Evolutionary conservation across 92 coral and sea anemone species (phyloP).

Genomic region (Isaurus tuberculatus): DNA sequence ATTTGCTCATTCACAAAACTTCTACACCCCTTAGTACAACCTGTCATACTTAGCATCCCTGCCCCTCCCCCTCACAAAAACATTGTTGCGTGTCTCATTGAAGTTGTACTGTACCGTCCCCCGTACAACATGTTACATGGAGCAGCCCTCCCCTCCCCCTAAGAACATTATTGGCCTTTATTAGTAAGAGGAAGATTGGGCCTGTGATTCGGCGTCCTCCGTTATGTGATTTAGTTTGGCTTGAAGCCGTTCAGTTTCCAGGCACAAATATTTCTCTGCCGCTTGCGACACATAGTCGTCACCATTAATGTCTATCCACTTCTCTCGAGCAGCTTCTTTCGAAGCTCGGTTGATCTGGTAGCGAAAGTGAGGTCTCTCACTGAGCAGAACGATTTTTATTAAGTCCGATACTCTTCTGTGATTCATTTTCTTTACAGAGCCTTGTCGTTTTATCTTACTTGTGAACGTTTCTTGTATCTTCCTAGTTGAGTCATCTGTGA

Average conservation of each 20-base stretch:
- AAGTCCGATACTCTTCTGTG: slow-evolving; percentile 74
- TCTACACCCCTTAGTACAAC: too few species aligned
- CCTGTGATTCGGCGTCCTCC: slow-evolving; percentile 32
- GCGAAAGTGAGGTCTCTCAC: slow-evolving; percentile 91
- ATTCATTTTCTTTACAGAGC: slow-evolving; percentile 91
- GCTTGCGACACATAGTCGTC: slow-evolving; percentile 81
- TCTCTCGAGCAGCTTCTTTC: slow-evolving; percentile 85
- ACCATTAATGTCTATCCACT: slow-evolving; percentile 85
- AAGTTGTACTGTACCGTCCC: too few species aligned
- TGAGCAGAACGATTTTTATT: slow-evolving; percentile 69
- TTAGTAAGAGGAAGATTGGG: neutral
- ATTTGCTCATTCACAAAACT: too few species aligned
- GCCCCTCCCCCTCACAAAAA: neutral
- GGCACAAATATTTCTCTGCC: slow-evolving; percentile 59
- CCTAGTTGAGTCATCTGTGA: slow-evolving; percentile 86
- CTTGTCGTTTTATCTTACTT: slow-evolving; percentile 80
- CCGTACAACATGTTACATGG: too few species aligned
- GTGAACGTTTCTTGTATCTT: slow-evolving; percentile 82
- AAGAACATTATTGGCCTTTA: neutral
- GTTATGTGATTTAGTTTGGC: slow-evolving; percentile 67
- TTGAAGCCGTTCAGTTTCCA: slow-evolving; percentile 79
- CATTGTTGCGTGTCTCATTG: too few species aligned
- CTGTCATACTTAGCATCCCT: too few species aligned
- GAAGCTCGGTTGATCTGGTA: slow-evolving; percentile 87
- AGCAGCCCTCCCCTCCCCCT: neutral